Evolutionary conservation across 2,888 invertebrate species (phyloP), one percentile per base, ranked within the genome.

Genomic region (Thera obeliscata): DNA sequence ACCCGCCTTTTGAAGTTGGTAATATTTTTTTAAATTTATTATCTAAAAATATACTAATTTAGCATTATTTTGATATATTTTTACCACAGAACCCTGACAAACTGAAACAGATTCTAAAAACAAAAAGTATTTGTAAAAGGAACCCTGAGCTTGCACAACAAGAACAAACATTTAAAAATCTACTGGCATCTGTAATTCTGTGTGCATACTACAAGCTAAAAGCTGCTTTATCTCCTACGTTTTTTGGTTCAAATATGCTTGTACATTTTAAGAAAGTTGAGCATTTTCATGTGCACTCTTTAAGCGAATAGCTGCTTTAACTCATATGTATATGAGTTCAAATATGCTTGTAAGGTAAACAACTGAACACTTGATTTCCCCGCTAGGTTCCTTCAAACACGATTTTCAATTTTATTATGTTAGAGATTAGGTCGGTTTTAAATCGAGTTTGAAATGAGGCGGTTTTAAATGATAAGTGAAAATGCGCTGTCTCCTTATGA

Each of bases 161-260:
- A 66, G 36, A 49, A 62, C 22, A 52, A 66, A 43, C 61, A 49
- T 56, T 43, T 56, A 46, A 61, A 68, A 65, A 61, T 56, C 59
- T 62, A 56, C 62, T 62, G 66, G 56, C 65, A 69, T 69, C 46
- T 54, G 7, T 61, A 56, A 68, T 56, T 49, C 49, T 50, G 62
- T 59, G 59, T 55, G 35, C 49, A 35, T n/a, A 12, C 50, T 35
- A 22, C 64, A 55, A 58, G 54, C 64, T 6, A 68, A 57, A 52
- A 41, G 41, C 57, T 57, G 12, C 64, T 57, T 38, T 68, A 64
- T 33, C 7, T 2, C 9, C 35, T 41, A 22, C 41, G 52, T 7
- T 3, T 54, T 61, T 35, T 11, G 56, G 64, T 64, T 55, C 48
- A 68, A 64, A 61, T 60, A 49, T 36, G 50, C 12, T 54, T 59